phyloP scores from a whole-genome alignment of 2,888 invertebrate genomes.

The Meandrusa payeni region DNA sequence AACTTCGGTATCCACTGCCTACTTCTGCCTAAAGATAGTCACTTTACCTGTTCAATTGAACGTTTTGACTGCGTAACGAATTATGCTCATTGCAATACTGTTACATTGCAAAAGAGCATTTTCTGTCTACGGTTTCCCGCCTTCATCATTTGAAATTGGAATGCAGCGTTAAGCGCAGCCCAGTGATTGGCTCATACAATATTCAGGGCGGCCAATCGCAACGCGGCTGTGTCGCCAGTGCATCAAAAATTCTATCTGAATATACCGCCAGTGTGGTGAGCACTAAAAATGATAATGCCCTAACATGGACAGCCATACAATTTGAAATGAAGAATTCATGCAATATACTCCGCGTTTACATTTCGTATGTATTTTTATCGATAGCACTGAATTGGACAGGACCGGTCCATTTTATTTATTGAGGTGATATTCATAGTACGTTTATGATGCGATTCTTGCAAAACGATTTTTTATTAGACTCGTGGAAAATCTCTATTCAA shows the following conservation, averaged over 20 bases:
- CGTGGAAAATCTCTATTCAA: slow-evolving; percentile 24
- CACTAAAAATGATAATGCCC: slow-evolving; percentile 81
- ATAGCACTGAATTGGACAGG: slow-evolving; percentile 60
- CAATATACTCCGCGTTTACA: slow-evolving; percentile 66
- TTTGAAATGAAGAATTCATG: slow-evolving; percentile 79
- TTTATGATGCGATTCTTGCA: slow-evolving; percentile 40
- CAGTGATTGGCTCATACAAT: slow-evolving; percentile 80
- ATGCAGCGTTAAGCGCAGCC: slow-evolving; percentile 75
- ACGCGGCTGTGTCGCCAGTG: slow-evolving; percentile 77
- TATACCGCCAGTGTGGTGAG: slow-evolving; percentile 75
- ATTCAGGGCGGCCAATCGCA: slow-evolving; percentile 77
- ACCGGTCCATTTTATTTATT: slow-evolving; percentile 69
- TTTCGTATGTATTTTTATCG: slow-evolving; percentile 74
- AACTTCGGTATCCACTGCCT: slow-evolving; percentile 25
- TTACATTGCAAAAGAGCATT: slow-evolving; percentile 64
- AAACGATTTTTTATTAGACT: slow-evolving; percentile 38
- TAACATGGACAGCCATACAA: slow-evolving; percentile 75
- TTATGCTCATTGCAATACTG: slow-evolving; percentile 30
- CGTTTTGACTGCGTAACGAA: slow-evolving; percentile 35
- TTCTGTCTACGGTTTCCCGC: slow-evolving; percentile 69
- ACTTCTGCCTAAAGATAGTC: slow-evolving; percentile 23
- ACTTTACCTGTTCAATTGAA: slow-evolving; percentile 20
- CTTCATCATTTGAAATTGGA: slow-evolving; percentile 77
- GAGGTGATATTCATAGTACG: slow-evolving; percentile 41
- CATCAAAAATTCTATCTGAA: slow-evolving; percentile 82